Evolutionary conservation across 2,888 invertebrate genomes (phyloP), one percentile per base, ranked within the genome.

Genomic region (Dryocosmus kuriphilus): DNA sequence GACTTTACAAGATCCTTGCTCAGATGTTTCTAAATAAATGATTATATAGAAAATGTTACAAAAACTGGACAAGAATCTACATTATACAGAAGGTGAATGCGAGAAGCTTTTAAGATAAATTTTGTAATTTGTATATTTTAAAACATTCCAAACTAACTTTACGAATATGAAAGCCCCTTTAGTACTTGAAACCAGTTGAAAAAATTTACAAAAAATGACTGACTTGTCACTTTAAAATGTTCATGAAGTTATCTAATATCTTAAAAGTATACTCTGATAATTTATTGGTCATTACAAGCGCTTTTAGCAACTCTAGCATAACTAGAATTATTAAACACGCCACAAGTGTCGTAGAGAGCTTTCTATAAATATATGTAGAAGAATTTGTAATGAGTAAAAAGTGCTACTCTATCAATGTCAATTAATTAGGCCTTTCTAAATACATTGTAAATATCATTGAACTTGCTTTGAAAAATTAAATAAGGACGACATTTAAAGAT

Each of bases 341-440:
- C n/a, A 55, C n/a, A n/a, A 71, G 4, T 71, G 32, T 19, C 30
- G 30, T 71, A 32, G n/a, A 46, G 46, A 71, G 8, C n/a, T 67
- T 41, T 71, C 14, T 41, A 55, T 30, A 27, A 71, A 67, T 30
- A 16, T 30, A 51, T 51, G 51, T 51, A 55, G 71, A 32, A 71
- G 51, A 71, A 30, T 51, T 30, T 71, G 32, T 71, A 55, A 71
- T 71, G 46, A 71, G 51, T 71, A 71, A 71, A 71, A 71, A 51
- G 71, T 51, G 46, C 71, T 71, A 71, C 32, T 46, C 19, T 32
- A 71, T 51, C 71, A 51, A 51, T 51, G 32, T 51, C 51, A n/a
- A 51, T 71, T 71, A 11, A 71, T 71, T 71, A 71, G 71, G 71
- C 71, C 71, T 71, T 71, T 71, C 51, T 71, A 71, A 71, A 71